These are phyloP conservation scores for Syngnathus typhle DNA, from an alignment of 2,113 vertebrate genomes.

Conservation along the genomic window DNA sequence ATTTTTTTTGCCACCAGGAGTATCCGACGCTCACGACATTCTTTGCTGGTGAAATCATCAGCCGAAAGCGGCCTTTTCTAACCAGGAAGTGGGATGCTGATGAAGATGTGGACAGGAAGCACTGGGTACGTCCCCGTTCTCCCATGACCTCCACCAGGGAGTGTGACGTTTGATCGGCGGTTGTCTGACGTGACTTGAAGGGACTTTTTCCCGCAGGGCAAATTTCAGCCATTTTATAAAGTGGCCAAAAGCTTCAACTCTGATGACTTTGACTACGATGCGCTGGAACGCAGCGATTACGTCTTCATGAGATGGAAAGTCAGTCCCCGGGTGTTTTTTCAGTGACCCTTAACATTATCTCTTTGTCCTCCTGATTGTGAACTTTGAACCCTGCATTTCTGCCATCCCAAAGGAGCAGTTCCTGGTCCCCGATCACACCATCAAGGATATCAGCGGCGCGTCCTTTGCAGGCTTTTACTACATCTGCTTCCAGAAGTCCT, in stretches of 20 bases:
- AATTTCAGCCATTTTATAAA: conserved; percentile 96
- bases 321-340: conserved; percentile 16
- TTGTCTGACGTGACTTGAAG: conserved; percentile 17
- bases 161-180: not conserved
- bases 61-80: conserved; percentile 90
- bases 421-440: conserved; percentile 95
- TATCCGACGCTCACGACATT: conserved; percentile 98
- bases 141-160: no score
- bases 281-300: conserved; percentile 89
- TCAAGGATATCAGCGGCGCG: conserved; percentile 98
- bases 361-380: not conserved
- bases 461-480: conserved; percentile 99
- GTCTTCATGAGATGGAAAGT: conserved; percentile 99
- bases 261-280: conserved; percentile 93
- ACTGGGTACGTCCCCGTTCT: conserved; percentile 77
- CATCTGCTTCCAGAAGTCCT: conserved; percentile 99
- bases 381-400: conserved; percentile 2
- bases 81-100: conserved; percentile 98
- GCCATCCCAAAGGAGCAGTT: conserved; percentile 82
- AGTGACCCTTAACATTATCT: no score
- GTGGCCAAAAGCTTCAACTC: conserved; percentile 97
- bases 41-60: conserved; percentile 98
- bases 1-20: conserved; percentile 70
- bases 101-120: conserved; percentile 96
- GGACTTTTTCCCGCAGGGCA: conserved; percentile 75